phyloP scores from a whole-genome alignment of 2,113 vertebrate genomes.

The Tetrax tetrax region DNA sequence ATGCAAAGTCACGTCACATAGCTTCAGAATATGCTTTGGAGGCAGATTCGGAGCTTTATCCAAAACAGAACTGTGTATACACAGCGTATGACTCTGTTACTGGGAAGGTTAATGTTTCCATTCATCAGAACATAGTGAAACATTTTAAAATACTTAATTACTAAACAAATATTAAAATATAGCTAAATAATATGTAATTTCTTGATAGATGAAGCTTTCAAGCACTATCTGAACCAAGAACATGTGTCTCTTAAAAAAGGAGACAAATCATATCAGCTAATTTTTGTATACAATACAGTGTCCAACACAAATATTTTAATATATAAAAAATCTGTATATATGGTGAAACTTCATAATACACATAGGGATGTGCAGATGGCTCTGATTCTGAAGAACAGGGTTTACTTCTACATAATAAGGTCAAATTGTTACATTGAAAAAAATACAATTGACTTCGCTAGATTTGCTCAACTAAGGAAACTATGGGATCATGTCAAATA shows the following conservation, averaged over 20 bases:
- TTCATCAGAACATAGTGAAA: neutral
- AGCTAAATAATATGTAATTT: neutral
- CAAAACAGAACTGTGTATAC: neutral
- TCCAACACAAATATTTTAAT: neutral
- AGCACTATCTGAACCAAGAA: neutral
- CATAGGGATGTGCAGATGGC: neutral
- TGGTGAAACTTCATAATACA: neutral
- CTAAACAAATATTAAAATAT: neutral
- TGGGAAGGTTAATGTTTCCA: neutral
- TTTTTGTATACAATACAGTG: neutral
- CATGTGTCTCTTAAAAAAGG: neutral
- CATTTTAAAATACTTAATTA: neutral
- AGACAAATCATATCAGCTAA: neutral
- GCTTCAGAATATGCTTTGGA: neutral
- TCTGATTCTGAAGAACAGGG: neutral
- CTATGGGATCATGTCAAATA: neutral
- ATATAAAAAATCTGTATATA: neutral
- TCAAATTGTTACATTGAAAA: neutral
- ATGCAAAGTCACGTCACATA: neutral
- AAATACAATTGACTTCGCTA: neutral
- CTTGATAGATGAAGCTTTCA: neutral
- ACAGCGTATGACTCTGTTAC: neutral
- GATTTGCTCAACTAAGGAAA: neutral
- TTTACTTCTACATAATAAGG: neutral
- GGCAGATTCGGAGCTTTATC: neutral